These are phyloP conservation scores for Caenorhabditis auriculariae DNA, from an alignment of 2,888 invertebrate species.

Conservation along the genomic window DNA sequence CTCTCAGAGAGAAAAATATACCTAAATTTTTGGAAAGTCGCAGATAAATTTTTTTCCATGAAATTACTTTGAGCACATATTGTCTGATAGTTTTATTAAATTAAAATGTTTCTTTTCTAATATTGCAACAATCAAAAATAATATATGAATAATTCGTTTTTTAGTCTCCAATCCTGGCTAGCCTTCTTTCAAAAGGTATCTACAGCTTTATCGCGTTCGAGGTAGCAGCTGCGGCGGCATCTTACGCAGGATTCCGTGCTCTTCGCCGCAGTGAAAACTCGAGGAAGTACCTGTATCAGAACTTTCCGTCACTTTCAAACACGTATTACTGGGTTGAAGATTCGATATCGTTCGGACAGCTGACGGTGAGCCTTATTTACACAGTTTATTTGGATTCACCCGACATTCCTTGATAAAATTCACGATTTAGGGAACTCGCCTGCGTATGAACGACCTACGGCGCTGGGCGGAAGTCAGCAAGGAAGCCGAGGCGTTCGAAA, in stretches of 20 bases:
- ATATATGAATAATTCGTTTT: too few species aligned
- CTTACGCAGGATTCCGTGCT: constrained; percentile 23
- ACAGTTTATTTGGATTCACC: background rate
- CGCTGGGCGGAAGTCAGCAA: constrained; percentile 32
- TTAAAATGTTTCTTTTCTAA: too few species aligned
- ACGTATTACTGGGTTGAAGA: constrained; percentile 47
- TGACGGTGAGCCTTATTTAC: constrained; percentile 16
- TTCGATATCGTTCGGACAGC: constrained; percentile 42
- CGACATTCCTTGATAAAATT: background rate
- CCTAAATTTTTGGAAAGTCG: too few species aligned
- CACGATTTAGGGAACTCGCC: constrained; percentile 37
- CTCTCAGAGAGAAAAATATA: too few species aligned
- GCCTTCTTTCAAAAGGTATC: constrained; percentile 28
- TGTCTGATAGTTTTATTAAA: too few species aligned
- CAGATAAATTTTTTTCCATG: too few species aligned
- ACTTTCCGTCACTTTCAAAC: constrained; percentile 28
- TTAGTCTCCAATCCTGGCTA: constrained; percentile 25
- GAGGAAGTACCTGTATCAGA: constrained; percentile 34
- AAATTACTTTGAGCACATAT: too few species aligned
- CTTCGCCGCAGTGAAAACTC: constrained; percentile 33
- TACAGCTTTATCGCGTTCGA: constrained; percentile 38
- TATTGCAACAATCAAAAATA: too few species aligned
- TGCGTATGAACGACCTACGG: constrained; percentile 35
- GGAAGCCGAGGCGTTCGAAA: constrained; percentile 22
- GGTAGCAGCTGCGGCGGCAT: constrained; percentile 19